phyloP scores from a whole-genome alignment of 2,113 vertebrate genomes.

The Salminus brasiliensis region DNA sequence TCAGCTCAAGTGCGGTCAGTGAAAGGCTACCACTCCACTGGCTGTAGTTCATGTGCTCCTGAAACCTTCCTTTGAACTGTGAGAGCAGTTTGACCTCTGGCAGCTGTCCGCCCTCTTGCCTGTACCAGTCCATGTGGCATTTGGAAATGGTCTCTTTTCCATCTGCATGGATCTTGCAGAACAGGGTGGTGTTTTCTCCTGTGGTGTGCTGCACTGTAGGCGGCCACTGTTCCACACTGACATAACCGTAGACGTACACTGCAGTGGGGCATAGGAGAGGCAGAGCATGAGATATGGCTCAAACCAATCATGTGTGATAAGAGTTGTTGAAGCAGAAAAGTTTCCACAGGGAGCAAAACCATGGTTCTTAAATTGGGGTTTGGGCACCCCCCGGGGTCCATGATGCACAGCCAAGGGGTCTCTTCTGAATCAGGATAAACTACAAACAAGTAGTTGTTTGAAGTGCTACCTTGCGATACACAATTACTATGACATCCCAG shows the following conservation, averaged over 20 bases:
- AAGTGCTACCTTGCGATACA: too few relatives aligned
- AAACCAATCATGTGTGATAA: not conserved
- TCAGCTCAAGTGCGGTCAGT: constrained; percentile 20
- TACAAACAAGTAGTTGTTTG: too few relatives aligned
- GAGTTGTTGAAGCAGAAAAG: too few relatives aligned
- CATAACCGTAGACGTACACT: constrained; percentile 3
- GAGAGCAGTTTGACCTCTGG: not conserved
- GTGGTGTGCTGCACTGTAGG: not conserved
- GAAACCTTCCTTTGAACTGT: constrained; percentile 27
- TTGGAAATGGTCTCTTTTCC: not conserved
- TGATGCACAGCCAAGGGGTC: too few relatives aligned
- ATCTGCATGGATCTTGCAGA: constrained; percentile 21
- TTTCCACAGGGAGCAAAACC: too few relatives aligned
- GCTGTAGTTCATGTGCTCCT: not conserved
- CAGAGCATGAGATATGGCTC: not conserved
- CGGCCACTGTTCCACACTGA: constrained; percentile 39
- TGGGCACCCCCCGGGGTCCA: too few relatives aligned
- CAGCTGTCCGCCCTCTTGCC: not conserved
- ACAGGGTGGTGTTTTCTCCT: constrained; percentile 34
- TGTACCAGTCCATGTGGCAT: constrained; percentile 43
- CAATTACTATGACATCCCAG: too few relatives aligned
- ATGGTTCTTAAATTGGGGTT: not conserved
- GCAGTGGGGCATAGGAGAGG: not conserved
- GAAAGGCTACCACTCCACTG: not conserved
- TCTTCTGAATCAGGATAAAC: too few relatives aligned